phyloP scores from a whole-genome alignment of 2,113 vertebrate genomes.

The Bufo gargarizans region DNA sequence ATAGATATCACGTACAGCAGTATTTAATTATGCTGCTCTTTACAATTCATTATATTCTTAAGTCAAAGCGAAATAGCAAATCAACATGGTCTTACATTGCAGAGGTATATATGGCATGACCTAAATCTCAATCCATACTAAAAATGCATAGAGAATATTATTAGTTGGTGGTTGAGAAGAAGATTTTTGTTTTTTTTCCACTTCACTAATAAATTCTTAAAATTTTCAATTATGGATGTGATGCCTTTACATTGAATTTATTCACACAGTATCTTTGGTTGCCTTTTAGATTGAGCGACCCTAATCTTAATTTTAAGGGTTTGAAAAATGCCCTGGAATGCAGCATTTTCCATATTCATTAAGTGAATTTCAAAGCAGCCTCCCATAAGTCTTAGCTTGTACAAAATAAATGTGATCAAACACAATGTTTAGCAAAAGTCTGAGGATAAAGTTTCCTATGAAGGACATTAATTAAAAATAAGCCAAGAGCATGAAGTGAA shows the following conservation, averaged over 20 bases:
- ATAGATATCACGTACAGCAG: too few species aligned
- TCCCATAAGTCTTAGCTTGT: not conserved
- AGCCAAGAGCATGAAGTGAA: not conserved
- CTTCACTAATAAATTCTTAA: not conserved
- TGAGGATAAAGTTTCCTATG: not conserved
- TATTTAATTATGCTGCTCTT: too few species aligned
- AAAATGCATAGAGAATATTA: not conserved
- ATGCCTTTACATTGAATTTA: not conserved
- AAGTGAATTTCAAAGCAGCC: not conserved
- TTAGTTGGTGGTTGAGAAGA: too few species aligned
- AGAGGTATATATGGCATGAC: not conserved
- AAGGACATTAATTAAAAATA: constrained; percentile 2
- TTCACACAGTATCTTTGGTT: not conserved
- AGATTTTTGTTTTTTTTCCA: too few species aligned
- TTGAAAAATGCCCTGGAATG: not conserved
- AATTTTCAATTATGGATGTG: not conserved
- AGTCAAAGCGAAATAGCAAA: too few species aligned
- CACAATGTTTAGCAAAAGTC: not conserved
- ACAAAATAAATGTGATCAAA: not conserved
- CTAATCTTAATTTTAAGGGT: not conserved
- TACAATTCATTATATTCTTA: too few species aligned
- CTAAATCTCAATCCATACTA: not conserved
- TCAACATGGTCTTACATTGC: not conserved
- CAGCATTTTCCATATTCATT: not conserved
- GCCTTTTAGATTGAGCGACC: not conserved